phyloP scores from a whole-genome alignment of 2,113 vertebrate species.

The Corapipo altera region DNA sequence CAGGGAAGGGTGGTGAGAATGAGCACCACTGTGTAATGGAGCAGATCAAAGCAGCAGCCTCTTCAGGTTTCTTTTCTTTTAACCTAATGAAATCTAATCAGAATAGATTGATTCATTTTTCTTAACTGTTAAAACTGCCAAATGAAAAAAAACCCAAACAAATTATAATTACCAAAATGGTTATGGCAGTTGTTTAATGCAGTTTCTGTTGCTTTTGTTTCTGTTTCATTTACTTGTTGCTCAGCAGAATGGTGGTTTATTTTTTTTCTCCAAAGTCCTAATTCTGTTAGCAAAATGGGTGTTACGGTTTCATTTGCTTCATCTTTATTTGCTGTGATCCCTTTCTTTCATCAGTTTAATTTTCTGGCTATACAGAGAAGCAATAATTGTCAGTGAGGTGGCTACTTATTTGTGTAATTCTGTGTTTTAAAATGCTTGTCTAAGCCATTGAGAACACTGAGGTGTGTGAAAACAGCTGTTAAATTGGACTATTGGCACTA shows the following conservation, averaged over 20 bases:
- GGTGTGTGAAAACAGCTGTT: neutral
- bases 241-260: neutral
- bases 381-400: neutral
- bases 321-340: neutral
- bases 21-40: neutral
- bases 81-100: neutral
- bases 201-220: slow-evolving; percentile 10
- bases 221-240: neutral
- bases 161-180: neutral
- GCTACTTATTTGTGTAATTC: neutral
- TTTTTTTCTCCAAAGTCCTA: neutral
- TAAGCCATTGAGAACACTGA: neutral
- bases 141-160: neutral
- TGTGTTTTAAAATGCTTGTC: neutral
- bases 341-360: slow-evolving; percentile 13
- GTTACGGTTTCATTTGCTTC: neutral
- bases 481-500: neutral
- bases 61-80: neutral
- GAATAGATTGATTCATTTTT: neutral
- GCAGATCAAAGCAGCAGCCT: neutral
- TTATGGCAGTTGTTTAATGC: neutral
- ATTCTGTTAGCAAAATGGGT: neutral
- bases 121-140: neutral
- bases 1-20: neutral
- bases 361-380: slow-evolving; percentile 7